A percentile compares a stretch with the other conserved stretches of the same genome.
Conservation (phyloP, 2,113 vertebrate genomes). For the Steatornis caripensis region DNA sequence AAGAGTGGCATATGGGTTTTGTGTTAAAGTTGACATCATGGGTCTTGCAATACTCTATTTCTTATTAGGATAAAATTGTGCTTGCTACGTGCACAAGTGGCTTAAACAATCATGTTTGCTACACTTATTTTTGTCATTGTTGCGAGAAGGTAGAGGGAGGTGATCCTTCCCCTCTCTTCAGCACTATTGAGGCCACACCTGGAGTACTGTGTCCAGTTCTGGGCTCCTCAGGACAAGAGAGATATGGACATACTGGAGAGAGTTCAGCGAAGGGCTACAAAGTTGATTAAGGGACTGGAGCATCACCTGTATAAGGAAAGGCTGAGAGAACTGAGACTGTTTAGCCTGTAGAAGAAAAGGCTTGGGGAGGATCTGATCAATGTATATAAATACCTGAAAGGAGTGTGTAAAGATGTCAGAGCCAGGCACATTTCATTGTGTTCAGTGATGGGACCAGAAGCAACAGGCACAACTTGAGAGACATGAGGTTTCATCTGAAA, state of each 20-base stretch:
- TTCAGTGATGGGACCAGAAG: neutral
- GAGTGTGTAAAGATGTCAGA: neutral
- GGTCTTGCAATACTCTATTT: neutral
- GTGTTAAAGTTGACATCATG: neutral
- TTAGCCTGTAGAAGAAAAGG: neutral
- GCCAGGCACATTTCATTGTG: neutral
- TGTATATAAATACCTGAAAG: neutral
- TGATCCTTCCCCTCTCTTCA: neutral
- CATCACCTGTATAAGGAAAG: neutral
- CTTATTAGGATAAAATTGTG: neutral
- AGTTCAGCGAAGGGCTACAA: neutral
- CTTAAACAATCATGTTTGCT: neutral
- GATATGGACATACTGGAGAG: neutral
- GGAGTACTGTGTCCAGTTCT: neutral
- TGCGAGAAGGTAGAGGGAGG: neutral
- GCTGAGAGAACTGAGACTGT: neutral
- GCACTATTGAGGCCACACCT: neutral
- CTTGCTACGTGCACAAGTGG: neutral
- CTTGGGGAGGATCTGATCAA: neutral
- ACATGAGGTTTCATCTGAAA: neutral
- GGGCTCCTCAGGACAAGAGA: neutral
- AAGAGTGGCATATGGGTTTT: neutral
- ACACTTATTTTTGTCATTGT: neutral
- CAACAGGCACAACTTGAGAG: neutral
- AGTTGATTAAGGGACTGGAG: neutral